A percentile compares a stretch with the other conserved stretches of the same genome.
Conservation (phyloP, 37 sponge, comb jelly and placozoan species). For the Geodia barretti region DNA sequence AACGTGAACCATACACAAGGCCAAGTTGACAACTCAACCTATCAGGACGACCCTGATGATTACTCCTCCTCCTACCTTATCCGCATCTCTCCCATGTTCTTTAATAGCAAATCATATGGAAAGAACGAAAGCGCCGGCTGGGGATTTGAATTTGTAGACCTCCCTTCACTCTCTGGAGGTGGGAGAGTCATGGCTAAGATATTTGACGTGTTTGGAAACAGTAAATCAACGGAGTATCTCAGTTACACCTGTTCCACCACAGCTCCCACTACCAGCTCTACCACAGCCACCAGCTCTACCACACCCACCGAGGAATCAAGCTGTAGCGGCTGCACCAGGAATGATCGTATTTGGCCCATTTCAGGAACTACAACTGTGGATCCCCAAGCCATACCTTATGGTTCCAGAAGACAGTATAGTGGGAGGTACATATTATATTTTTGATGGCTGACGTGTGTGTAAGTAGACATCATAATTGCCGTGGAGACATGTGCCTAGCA, state of each 20-base stretch:
- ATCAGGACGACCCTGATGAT: neutral
- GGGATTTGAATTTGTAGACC: neutral
- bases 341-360: conserved; percentile 5
- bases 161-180: neutral
- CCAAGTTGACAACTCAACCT: neutral
- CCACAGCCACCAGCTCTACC: no score
- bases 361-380: neutral
- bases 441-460: neutral
- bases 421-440: neutral
- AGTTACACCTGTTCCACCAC: neutral
- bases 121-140: neutral
- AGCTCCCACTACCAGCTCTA: no score
- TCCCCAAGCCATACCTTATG: neutral
- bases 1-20: neutral
- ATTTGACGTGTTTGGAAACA: conserved; percentile 6
- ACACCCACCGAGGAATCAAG: no score
- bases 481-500: no score
- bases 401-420: neutral
- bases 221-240: neutral
- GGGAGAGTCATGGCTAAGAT: conserved; percentile 1
- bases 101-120: conserved; percentile 9
- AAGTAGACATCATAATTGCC: neutral
- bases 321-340: neutral
- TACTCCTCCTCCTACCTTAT: neutral
- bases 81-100: neutral